Percentiles rank a stretch among this genome's conserved stretches.
These are phyloP conservation scores for Apantesis nais DNA, from an alignment of 2,888 invertebrate species.

Conservation along the genomic window DNA sequence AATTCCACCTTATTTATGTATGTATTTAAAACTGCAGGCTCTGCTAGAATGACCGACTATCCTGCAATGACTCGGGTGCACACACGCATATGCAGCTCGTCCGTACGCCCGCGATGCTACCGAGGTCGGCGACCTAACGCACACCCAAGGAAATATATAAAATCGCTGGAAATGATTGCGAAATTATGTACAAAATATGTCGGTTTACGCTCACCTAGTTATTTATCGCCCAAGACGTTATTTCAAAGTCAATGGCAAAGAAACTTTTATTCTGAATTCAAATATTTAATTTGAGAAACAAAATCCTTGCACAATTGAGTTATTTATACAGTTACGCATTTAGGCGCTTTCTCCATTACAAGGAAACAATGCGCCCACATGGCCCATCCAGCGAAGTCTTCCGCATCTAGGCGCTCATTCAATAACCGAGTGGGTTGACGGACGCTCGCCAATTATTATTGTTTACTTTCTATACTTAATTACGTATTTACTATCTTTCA, in stretches of 20 bases:
- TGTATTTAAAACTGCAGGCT: conserved; percentile 42
- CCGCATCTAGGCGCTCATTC: conserved; percentile 63
- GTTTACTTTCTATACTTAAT: conserved; percentile 78
- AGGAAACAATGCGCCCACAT: conserved; percentile 68
- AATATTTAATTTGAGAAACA: conserved; percentile 21
- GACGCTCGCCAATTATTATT: conserved; percentile 71
- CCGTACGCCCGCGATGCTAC: conserved; percentile 59
- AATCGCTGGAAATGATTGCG: conserved; percentile 56
- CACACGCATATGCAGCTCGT: conserved; percentile 64
- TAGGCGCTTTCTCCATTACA: conserved; percentile 39
- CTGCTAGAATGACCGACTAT: conserved; percentile 67
- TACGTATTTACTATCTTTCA: conserved; percentile 58
- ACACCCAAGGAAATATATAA: conserved; percentile 52
- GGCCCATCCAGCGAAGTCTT: conserved; percentile 65
- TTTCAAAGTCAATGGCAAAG: neutral
- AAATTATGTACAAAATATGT: conserved; percentile 30
- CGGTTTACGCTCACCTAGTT: conserved; percentile 11
- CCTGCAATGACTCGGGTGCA: conserved; percentile 71
- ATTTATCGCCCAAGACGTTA: conserved; percentile 8
- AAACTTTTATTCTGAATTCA: neutral
- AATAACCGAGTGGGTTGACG: conserved; percentile 70
- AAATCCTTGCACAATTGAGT: conserved; percentile 42
- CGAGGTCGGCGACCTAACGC: conserved; percentile 71
- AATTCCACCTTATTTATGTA: neutral
- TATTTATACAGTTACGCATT: conserved; percentile 40